Evolutionary conservation across 2,113 vertebrate species (phyloP), one percentile per base, ranked within the genome.

Genomic region (Tamias sibiricus): DNA sequence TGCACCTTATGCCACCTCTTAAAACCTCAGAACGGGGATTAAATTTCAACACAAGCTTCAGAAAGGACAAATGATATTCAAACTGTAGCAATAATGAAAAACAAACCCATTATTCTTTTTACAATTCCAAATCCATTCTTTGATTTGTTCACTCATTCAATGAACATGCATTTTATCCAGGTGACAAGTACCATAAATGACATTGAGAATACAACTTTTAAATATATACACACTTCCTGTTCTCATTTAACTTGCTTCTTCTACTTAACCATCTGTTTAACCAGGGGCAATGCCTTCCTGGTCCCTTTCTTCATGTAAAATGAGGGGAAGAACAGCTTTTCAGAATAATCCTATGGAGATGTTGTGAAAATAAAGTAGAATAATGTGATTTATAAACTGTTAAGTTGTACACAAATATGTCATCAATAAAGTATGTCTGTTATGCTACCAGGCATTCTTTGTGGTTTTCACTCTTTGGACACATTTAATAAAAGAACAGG

Each of bases 301-400:
- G 6, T 26, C 11, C 26, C 26, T 94, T 40, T 74, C 20, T 81
- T 49, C 77, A 76, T 16, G 6, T 66, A 44, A 71, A 93, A 90
- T 44, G 11, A 81, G 57, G 95, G 22, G 37, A 83, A 74, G 8
- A 54, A 47, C 5, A 57, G 66, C 6, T 52, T 72, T 76, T 80
- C 49, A 52, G 68, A 93, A 94, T 28, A 44, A 6, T 12, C 16
- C 35, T 40, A 0, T 57, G 49, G 4, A 54, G 72, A 52, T 86
- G 26, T 42, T 87, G 17, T 57, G 62, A 94, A 91, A 95, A 88
- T 69, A 30, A 88, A 80, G 81, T 54, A 84, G 57, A 49, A 84
- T 44, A 82, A 44, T 35, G 75, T 75, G 71, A 52, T 89, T 86
- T 72, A 1, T 87, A 68, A 93, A 84, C 9, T 62, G 12, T 64